Base-by-base conservation (phyloP, 2,113 vertebrate species). In the Ascaphus truei region DNA sequence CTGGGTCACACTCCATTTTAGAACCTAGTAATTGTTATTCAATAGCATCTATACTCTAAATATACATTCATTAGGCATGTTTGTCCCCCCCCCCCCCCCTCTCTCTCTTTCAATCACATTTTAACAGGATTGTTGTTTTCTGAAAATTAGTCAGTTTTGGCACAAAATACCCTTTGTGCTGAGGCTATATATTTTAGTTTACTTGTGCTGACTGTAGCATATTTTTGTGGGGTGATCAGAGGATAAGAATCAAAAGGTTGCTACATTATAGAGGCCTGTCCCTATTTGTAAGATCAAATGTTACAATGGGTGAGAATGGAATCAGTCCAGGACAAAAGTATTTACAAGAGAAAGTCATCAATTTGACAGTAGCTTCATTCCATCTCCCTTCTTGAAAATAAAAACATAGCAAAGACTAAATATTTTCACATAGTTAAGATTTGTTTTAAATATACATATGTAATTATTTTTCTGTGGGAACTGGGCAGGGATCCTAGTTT, bases 191-290 rank as follows among this genome's bases (percentile, higher is more conserved):
- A 41, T 53, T 51, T 36, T 36, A 37, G 8, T 41, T 55, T 29
- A 47, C 18, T 53, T 65, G 34, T 65, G 62, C 62, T 65, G 62
- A 53, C 62, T 52, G 18, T 53, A 27, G 36, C 62, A 41, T 26
- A 37, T 65, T 55, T 65, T 65, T 30, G 22, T 26, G 18, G 62
- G 62, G 50, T 65, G 62, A 65, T 37, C 26, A 53, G 48, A 53
- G 62, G 50, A 65, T 55, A 65, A 53, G 25, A 12, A 53, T 5
- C 33, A 39, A n/a, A 29, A 53, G n/a, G 23, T 31, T 39, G 23
- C 53, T 41, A 20, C 22, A 52, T 53, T 52, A 29, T 33, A 37
- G 12, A 20, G n/a, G 33, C 39, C 33, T 36, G 33, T n/a, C 23
- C 50, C 18, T 48, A 3, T 48, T 23, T 31, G 20, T 5, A 43